Evolutionary conservation across 2,113 vertebrate genomes (phyloP).

Genomic region (Etia nguti): DNA sequence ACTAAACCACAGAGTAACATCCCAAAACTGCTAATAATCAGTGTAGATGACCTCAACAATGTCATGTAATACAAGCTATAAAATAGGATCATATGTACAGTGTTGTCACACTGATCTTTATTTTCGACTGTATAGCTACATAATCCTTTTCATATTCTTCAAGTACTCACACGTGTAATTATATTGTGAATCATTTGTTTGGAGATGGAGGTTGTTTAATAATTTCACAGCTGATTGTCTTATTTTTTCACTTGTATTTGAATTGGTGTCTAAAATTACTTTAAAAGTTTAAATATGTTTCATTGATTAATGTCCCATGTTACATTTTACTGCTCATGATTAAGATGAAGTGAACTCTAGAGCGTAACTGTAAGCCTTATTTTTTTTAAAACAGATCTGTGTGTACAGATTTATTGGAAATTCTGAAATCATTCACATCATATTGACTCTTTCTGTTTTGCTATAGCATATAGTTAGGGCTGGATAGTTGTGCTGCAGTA

Average conservation of each 20-base stretch:
- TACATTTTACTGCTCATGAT: neutral
- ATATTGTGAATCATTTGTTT: neutral
- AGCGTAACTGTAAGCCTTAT: rapidly evolving
- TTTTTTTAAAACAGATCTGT: neutral
- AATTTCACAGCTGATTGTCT: neutral
- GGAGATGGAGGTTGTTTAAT: neutral
- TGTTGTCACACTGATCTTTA: neutral
- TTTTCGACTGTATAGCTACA: neutral
- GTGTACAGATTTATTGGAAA: neutral
- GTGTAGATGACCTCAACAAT: rapidly evolving
- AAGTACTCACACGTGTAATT: neutral
- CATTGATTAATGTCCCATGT: neutral
- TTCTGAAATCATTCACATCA: neutral
- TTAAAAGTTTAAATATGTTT: neutral
- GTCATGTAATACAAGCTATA: neutral
- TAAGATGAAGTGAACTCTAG: neutral
- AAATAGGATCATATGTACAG: neutral
- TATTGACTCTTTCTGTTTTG: neutral
- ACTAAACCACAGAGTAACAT: neutral
- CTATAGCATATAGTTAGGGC: too few species aligned
- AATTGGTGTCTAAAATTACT: neutral
- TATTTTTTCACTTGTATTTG: neutral
- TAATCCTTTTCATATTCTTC: neutral
- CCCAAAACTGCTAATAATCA: neutral
- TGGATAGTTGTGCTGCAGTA: neutral